Conservation (phyloP, 2,113 vertebrate genomes). For the Psettodes erumei region DNA sequence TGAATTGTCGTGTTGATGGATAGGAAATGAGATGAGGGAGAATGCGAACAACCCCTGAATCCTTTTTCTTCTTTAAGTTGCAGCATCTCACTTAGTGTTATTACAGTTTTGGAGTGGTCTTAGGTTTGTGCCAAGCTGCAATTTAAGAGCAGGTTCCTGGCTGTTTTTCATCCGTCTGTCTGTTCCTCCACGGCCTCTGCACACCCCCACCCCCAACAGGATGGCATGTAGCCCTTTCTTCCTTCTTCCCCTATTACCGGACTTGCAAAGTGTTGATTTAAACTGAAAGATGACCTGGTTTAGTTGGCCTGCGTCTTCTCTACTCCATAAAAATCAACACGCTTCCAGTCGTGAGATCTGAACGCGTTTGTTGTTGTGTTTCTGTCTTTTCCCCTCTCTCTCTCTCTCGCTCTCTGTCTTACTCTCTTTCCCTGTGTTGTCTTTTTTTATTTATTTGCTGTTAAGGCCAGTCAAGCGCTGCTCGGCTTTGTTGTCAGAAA, state of each 20-base stretch:
- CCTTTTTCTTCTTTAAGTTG: constrained; percentile 14
- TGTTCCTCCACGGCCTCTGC: constrained; percentile 47
- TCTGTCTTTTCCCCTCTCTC: constrained; percentile 39
- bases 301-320: constrained; percentile 74
- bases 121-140: background rate
- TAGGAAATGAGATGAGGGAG: constrained; percentile 39
- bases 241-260: constrained; percentile 66
- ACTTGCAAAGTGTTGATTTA: constrained; percentile 77
- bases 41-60: constrained; percentile 31
- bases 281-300: constrained; percentile 80
- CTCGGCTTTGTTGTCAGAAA: constrained; percentile 88
- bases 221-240: constrained; percentile 61
- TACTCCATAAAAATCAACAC: constrained; percentile 84
- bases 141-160: constrained; percentile 41
- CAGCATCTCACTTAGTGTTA: constrained; percentile 20
- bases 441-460: constrained; percentile 82
- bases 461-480: constrained; percentile 83
- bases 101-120: constrained; percentile 14
- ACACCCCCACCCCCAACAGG: constrained; percentile 33
- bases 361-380: constrained; percentile 71
- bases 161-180: constrained; percentile 45
- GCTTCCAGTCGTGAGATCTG: constrained; percentile 77
- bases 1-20: constrained; percentile 39
- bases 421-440: constrained; percentile 67
- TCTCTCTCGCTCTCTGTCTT: constrained; percentile 11